A percentile compares a stretch with the other conserved stretches of the same genome.
These are phyloP conservation scores for Tiaroga cobitis DNA, from an alignment of 2,797 vertebrate species.

Conservation along the genomic window DNA sequence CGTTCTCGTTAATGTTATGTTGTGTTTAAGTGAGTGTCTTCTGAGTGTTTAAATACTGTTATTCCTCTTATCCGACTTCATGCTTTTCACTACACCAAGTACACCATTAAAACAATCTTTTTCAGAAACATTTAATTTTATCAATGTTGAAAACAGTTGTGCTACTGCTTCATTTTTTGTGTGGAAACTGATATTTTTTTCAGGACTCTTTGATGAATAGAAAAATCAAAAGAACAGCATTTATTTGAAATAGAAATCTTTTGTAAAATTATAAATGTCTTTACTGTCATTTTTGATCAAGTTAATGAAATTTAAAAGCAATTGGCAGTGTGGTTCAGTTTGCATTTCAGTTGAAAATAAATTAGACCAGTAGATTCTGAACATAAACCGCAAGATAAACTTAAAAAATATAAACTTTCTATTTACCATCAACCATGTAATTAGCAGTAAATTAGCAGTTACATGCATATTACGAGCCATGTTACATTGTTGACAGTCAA, in stretches of 20 bases:
- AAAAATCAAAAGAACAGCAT: not conserved
- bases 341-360: not conserved
- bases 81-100: too few relatives aligned
- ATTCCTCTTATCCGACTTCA: too few relatives aligned
- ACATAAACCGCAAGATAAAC: not conserved
- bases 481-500: conserved; percentile 17
- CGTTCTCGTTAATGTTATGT: too few relatives aligned
- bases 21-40: too few relatives aligned
- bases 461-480: not conserved
- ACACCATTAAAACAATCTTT: too few relatives aligned
- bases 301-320: not conserved
- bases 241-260: not conserved
- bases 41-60: too few relatives aligned
- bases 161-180: not conserved
- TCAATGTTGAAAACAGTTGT: not conserved
- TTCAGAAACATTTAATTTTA: not conserved
- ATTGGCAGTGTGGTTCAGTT: too few relatives aligned
- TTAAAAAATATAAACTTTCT: not conserved
- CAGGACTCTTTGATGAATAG: not conserved
- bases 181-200: not conserved
- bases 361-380: not conserved
- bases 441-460: not conserved
- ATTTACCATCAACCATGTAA: not conserved
- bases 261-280: not conserved
- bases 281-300: not conserved